These are phyloP conservation scores for Fragum whitleyi DNA, from an alignment of 2,888 invertebrate species.

Conservation along the genomic window DNA sequence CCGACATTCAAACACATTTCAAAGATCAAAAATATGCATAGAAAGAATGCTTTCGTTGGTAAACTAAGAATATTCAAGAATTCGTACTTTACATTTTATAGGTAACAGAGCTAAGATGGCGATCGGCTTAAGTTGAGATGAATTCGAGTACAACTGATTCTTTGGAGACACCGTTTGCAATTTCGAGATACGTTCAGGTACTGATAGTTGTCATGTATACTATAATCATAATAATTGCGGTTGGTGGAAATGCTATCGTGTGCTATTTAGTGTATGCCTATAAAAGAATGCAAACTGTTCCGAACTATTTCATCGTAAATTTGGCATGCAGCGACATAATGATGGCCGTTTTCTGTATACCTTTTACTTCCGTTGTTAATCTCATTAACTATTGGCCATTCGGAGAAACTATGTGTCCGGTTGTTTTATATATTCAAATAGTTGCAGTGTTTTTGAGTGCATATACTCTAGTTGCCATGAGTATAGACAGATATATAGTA, in stretches of 20 bases:
- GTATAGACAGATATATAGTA: slow-evolving; percentile 94
- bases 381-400: slow-evolving; percentile 94
- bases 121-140: neutral
- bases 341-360: slow-evolving; percentile 84
- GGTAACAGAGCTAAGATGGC: no score
- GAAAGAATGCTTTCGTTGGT: no score
- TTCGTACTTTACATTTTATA: no score
- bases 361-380: slow-evolving; percentile 89
- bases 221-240: slow-evolving; percentile 77
- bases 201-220: slow-evolving; percentile 82
- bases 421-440: slow-evolving; percentile 92
- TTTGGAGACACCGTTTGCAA: slow-evolving; percentile 35
- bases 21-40: no score
- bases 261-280: slow-evolving; percentile 72
- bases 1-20: no score
- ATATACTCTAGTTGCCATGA: slow-evolving; percentile 95
- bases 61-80: no score
- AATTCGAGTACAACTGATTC: slow-evolving; percentile 11
- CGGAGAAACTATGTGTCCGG: slow-evolving; percentile 91
- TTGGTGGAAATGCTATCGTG: slow-evolving; percentile 79
- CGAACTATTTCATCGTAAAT: slow-evolving; percentile 74
- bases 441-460: slow-evolving; percentile 89
- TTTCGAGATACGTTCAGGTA: slow-evolving; percentile 73
- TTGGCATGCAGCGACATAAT: slow-evolving; percentile 75
- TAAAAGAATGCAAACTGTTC: slow-evolving; percentile 81